phyloP scores from a whole-genome alignment of 2,888 invertebrate species.

The Parasteatoda lunata region DNA sequence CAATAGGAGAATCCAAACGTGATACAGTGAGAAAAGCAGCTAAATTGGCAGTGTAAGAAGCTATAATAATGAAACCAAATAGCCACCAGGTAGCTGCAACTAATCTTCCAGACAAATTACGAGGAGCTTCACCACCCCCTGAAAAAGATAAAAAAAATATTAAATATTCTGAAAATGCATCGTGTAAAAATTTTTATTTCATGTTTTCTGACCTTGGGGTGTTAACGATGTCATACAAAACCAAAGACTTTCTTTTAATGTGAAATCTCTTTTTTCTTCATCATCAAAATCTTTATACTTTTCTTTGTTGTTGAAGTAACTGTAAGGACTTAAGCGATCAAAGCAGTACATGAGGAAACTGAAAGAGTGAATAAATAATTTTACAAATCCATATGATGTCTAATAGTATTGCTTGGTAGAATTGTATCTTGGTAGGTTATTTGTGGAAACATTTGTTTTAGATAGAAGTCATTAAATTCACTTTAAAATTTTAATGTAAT shows the following conservation, averaged over 20 bases:
- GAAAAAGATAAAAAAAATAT: conserved; percentile 9
- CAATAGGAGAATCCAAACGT: conserved; percentile 91
- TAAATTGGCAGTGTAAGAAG: conserved; percentile 97
- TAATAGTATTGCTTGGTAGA: not conserved
- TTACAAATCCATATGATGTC: not conserved
- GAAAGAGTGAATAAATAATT: conserved; percentile 9
- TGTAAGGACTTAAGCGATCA: conserved; percentile 97
- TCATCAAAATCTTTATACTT: conserved; percentile 87
- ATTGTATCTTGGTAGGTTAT: too few relatives aligned
- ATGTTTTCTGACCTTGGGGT: conserved; percentile 79
- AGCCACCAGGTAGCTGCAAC: conserved; percentile 99
- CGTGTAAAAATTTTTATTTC: not conserved
- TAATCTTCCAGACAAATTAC: conserved; percentile 93
- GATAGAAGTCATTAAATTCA: too few relatives aligned
- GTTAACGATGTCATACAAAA: conserved; percentile 99
- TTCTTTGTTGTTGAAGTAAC: conserved; percentile 94
- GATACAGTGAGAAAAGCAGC: conserved; percentile 96
- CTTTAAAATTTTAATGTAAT: too few relatives aligned
- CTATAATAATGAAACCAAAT: conserved; percentile 98
- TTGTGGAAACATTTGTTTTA: too few relatives aligned
- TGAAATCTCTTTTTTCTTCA: conserved; percentile 94
- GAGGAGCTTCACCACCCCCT: conserved; percentile 96
- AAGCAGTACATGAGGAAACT: conserved; percentile 93
- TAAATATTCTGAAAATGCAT: not conserved
- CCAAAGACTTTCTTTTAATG: conserved; percentile 96